Evolutionary conservation across 2,113 vertebrate genomes (phyloP).

Genomic region (Perca flavescens): DNA sequence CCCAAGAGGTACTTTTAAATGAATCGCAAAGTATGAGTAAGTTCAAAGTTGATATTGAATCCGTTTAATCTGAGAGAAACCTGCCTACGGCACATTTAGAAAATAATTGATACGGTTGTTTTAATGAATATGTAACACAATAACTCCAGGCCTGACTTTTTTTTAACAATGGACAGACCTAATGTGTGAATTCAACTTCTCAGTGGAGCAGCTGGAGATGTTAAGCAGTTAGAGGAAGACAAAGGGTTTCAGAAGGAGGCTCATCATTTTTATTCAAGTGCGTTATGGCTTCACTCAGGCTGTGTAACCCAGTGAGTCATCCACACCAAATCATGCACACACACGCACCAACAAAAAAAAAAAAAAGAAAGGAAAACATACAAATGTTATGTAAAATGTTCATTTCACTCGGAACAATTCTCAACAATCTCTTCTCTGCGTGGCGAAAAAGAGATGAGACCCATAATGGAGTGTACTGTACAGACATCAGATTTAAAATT

Average conservation of each 20-base stretch:
- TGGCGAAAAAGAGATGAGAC: constrained; percentile 44
- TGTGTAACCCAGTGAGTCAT: constrained; percentile 72
- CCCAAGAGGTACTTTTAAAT: neutral
- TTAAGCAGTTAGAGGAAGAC: constrained; percentile 42
- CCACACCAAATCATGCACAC: constrained; percentile 83
- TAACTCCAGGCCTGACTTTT: neutral
- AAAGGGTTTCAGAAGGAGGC: constrained; percentile 75
- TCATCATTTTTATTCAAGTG: constrained; percentile 84
- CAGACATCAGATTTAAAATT: constrained; percentile 67
- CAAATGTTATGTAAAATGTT: constrained; percentile 69
- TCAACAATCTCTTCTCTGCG: constrained; percentile 46
- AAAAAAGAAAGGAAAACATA: constrained; percentile 45
- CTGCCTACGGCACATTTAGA: neutral
- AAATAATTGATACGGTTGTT: neutral
- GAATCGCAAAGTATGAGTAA: neutral
- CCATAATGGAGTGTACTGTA: constrained; percentile 54
- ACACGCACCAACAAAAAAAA: constrained; percentile 47
- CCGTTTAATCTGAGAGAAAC: neutral
- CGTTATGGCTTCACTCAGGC: constrained; percentile 76
- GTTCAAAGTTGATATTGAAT: constrained; percentile 23
- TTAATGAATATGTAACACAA: constrained; percentile 13
- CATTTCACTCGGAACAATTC: constrained; percentile 60
- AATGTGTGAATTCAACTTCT: neutral
- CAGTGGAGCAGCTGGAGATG: neutral
- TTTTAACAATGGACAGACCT: neutral